phyloP scores from a whole-genome alignment of 2,113 vertebrate genomes.

The Oncorhynchus tshawytscha region DNA sequence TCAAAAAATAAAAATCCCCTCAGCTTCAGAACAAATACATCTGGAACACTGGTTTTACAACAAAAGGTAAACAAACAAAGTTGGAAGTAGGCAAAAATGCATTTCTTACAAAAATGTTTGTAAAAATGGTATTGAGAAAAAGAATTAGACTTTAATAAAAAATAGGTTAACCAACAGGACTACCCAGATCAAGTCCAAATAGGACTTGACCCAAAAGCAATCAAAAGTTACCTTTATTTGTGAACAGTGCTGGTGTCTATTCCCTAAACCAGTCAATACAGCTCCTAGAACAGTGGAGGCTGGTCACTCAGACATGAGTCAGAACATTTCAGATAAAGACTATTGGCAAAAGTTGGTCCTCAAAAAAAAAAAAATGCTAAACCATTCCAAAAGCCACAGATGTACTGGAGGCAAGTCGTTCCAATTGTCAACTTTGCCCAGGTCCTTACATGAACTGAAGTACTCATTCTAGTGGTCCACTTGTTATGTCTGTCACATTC shows the following conservation, averaged over 20 bases:
- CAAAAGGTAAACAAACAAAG: conserved; percentile 15
- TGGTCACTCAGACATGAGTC: not conserved
- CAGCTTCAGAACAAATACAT: conserved; percentile 33
- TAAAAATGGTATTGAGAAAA: conserved; percentile 50
- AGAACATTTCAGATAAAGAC: conserved; percentile 17
- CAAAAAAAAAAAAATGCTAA: conserved; percentile 15
- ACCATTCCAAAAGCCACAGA: conserved; percentile 41
- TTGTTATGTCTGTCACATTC: not conserved
- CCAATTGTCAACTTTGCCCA: conserved; percentile 23
- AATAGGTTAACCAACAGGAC: conserved; percentile 37
- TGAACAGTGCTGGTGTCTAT: conserved; percentile 29
- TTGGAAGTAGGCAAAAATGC: conserved; percentile 68
- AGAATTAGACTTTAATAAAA: conserved; percentile 43
- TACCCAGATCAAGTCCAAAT: conserved; percentile 18
- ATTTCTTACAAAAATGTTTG: conserved; percentile 46
- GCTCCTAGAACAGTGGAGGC: conserved; percentile 2
- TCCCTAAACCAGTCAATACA: not conserved
- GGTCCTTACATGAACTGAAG: conserved; percentile 12
- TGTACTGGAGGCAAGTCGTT: conserved; percentile 33
- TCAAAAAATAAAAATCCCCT: conserved; percentile 20
- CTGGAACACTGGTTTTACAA: conserved; percentile 36
- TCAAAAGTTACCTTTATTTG: not conserved
- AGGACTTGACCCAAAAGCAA: conserved; percentile 36
- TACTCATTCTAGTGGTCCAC: conserved; percentile 6
- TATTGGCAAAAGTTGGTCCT: conserved; percentile 42